Conservation (phyloP, 2,888 invertebrate genomes). For the Hemithea aestivaria region DNA sequence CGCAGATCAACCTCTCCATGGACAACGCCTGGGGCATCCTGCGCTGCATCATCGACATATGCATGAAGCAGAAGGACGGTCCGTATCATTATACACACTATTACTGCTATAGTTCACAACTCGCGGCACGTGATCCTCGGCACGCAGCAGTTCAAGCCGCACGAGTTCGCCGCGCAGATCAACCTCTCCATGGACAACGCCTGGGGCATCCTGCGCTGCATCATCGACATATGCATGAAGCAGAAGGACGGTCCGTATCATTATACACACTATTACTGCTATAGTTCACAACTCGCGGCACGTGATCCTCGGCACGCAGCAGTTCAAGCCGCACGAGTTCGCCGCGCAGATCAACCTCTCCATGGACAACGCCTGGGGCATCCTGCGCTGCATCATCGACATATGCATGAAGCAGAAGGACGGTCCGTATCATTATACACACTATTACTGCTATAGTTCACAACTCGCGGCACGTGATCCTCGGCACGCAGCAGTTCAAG, state of each 20-base stretch:
- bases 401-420: conserved; percentile 98
- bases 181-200: conserved; percentile 99
- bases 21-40: conserved; percentile 99
- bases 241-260: conserved; percentile 89
- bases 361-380: conserved; percentile 99
- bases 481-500: conserved; percentile 98
- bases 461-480: conserved; percentile 96
- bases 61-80: conserved; percentile 98
- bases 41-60: conserved; percentile 97
- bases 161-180: conserved; percentile 99
- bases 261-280: not conserved
- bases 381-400: conserved; percentile 97
- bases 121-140: conserved; percentile 97
- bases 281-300: conserved; percentile 98
- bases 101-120: no score
- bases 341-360: conserved; percentile 99
- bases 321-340: conserved; percentile 99
- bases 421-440: conserved; percentile 73
- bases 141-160: conserved; percentile 98
- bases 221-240: conserved; percentile 98
- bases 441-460: no score
- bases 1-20: conserved; percentile 99
- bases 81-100: conserved; percentile 36
- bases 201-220: conserved; percentile 98
- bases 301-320: conserved; percentile 97